Percentiles rank a stretch among this genome's conserved stretches.
Evolutionary conservation across 35 echinoderm and acorn worm genomes (phyloP).

Genomic region (Strongylocentrotus purpuratus): DNA sequence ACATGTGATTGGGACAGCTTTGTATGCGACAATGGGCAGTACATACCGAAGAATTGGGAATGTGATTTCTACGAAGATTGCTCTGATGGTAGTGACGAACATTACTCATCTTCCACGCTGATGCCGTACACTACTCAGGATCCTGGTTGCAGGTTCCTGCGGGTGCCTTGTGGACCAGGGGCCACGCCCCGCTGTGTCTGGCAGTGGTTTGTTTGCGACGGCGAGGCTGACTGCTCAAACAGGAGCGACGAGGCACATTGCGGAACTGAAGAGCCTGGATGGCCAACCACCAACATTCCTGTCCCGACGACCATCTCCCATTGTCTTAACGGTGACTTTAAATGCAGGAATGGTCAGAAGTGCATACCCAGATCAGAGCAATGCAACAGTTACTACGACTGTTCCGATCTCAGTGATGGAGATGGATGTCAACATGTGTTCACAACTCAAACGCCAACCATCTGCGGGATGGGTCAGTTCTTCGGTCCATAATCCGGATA

Average conservation of each 20-base stretch:
- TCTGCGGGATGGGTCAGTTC: not conserved
- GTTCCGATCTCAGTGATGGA: conserved; percentile 73
- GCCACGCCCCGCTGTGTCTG: conserved; percentile 57
- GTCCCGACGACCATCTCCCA: conserved; percentile 24
- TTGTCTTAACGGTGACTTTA: conserved; percentile 17
- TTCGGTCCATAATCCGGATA: not conserved
- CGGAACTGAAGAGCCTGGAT: not conserved
- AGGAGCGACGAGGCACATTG: conserved; percentile 70
- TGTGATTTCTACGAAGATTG: too few species aligned
- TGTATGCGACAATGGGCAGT: too few species aligned
- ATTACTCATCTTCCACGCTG: not conserved
- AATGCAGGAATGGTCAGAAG: conserved; percentile 36
- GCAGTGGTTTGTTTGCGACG: conserved; percentile 70
- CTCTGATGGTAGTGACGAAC: too few species aligned
- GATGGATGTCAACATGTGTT: conserved; percentile 42
- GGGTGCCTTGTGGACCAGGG: conserved; percentile 59
- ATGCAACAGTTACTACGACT: conserved; percentile 66
- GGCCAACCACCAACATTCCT: not conserved
- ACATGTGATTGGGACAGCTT: too few species aligned
- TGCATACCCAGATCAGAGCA: conserved; percentile 39
- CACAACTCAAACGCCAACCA: not conserved
- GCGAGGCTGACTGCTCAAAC: conserved; percentile 69
- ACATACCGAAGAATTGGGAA: too few species aligned
- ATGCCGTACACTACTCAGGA: not conserved
- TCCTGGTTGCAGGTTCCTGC: conserved; percentile 47